These are phyloP conservation scores for Andrena minutula DNA, from an alignment of 2,888 invertebrate genomes.

Conservation along the genomic window DNA sequence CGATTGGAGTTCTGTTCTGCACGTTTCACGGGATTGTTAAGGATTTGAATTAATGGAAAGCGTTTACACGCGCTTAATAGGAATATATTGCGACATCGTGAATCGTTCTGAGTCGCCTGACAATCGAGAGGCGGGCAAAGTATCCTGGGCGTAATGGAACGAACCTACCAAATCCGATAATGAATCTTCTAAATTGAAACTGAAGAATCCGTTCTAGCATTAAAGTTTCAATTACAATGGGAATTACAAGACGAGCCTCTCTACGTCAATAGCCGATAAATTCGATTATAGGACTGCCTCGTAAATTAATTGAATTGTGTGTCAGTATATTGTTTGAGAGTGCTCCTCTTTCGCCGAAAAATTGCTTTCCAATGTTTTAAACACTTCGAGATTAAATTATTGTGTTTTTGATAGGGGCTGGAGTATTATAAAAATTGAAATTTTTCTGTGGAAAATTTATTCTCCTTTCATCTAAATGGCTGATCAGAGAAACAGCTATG, in stretches of 20 bases:
- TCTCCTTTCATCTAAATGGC: no score
- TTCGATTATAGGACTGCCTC: slow-evolving; percentile 28
- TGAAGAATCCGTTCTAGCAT: slow-evolving; percentile 25
- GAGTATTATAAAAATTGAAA: neutral
- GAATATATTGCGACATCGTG: neutral
- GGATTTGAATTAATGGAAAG: no score
- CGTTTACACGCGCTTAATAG: neutral
- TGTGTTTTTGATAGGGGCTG: neutral
- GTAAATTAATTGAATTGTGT: slow-evolving; percentile 31
- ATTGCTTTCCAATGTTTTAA: neutral
- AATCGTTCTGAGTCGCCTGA: neutral
- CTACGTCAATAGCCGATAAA: slow-evolving; percentile 35
- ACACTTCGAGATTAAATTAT: neutral
- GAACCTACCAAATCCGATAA: slow-evolving; percentile 20
- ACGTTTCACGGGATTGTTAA: no score
- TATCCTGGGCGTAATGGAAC: slow-evolving; percentile 19
- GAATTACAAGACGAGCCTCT: slow-evolving; percentile 39
- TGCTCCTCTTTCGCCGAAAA: no score
- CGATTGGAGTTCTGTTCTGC: no score
- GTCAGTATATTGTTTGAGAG: slow-evolving; percentile 9
- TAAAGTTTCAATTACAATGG: slow-evolving; percentile 48
- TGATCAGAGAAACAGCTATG: no score
- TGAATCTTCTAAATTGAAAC: slow-evolving; percentile 14
- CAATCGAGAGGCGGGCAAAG: slow-evolving; percentile 3
- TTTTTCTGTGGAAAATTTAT: no score